phyloP scores from a whole-genome alignment of 2,797 vertebrate genomes.

The Clarias fuscus region DNA sequence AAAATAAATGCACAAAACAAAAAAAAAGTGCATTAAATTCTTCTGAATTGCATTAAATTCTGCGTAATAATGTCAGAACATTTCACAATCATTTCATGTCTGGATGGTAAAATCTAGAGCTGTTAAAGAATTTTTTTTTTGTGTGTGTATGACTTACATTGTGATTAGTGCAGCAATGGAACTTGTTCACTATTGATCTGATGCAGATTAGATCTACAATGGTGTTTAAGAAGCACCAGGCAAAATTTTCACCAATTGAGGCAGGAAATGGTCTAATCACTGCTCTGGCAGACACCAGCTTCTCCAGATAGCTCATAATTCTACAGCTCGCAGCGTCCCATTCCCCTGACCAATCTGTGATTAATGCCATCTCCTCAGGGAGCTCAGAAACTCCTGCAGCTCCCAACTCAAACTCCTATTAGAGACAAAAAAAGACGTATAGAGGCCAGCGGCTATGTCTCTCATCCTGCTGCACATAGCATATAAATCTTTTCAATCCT shows the following conservation, averaged over 20 bases:
- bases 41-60: not conserved
- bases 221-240: not conserved
- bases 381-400: constrained; percentile 41
- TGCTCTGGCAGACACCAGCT: constrained; percentile 45
- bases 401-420: constrained; percentile 48
- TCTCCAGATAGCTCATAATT: constrained; percentile 49
- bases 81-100: not conserved
- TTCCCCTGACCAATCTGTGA: constrained; percentile 54
- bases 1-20: too few species aligned
- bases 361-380: constrained; percentile 52
- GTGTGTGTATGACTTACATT: not conserved
- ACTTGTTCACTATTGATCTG: not conserved
- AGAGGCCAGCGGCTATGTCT: constrained; percentile 32
- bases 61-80: not conserved
- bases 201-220: constrained; percentile 5
- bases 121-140: not conserved
- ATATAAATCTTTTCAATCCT: constrained; percentile 36
- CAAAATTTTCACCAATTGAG: constrained; percentile 8
- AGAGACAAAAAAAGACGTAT: constrained; percentile 43
- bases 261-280: constrained; percentile 46
- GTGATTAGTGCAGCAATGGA: not conserved
- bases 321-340: constrained; percentile 39
- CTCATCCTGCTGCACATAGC: constrained; percentile 33
- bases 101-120: not conserved
- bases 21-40: not conserved